These are phyloP conservation scores for Orgyia antiqua DNA, from an alignment of 2,888 invertebrate genomes.

Conservation along the genomic window DNA sequence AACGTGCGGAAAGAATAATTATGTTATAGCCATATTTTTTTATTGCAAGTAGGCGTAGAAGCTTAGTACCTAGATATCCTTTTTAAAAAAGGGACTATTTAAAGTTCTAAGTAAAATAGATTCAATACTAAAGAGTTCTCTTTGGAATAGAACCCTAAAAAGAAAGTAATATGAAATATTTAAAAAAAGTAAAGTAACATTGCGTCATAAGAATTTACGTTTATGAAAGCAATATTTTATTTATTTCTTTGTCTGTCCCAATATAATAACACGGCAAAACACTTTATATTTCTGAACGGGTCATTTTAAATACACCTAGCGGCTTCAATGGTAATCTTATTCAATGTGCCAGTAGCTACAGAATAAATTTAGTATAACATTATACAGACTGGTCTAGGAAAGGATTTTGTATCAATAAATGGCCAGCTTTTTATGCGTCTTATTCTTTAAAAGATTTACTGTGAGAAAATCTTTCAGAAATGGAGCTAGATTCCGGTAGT, in stretches of 20 bases:
- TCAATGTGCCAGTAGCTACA: constrained; percentile 40
- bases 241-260: constrained; percentile 2
- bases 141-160: too few relatives aligned
- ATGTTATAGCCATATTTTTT: too few relatives aligned
- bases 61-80: too few relatives aligned
- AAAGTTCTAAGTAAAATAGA: too few relatives aligned
- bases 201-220: constrained; percentile 10
- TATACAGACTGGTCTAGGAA: constrained; percentile 49
- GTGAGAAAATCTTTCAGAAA: constrained; percentile 2
- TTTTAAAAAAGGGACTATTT: too few relatives aligned
- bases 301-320: constrained; percentile 34
- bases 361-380: constrained; percentile 58
- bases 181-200: neutral
- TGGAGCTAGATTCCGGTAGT: too few relatives aligned
- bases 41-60: too few relatives aligned
- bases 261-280: constrained; percentile 21
- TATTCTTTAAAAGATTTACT: constrained; percentile 10
- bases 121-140: too few relatives aligned
- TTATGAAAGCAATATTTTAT: constrained; percentile 13
- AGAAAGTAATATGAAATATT: neutral
- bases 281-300: constrained; percentile 28
- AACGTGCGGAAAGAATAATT: too few relatives aligned
- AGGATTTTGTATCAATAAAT: constrained; percentile 54
- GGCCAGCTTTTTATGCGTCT: constrained; percentile 26
- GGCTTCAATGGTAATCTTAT: constrained; percentile 48